These are phyloP conservation scores for Syngnathus typhle DNA, from an alignment of 2,113 vertebrate species.

Conservation along the genomic window DNA sequence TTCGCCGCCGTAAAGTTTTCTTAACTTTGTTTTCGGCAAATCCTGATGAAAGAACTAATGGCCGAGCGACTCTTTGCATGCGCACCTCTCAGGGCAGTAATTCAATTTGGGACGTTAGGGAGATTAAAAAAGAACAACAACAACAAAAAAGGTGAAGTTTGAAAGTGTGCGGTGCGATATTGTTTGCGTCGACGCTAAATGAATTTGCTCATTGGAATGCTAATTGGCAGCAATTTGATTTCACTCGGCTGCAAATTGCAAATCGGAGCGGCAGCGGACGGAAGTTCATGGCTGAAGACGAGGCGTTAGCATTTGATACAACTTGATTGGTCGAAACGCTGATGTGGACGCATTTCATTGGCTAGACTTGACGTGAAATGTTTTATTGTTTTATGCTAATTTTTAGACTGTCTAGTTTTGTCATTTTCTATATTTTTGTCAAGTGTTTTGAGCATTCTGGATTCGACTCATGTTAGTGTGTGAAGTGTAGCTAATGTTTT, in stretches of 20 bases:
- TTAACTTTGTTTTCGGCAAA: constrained; percentile 54
- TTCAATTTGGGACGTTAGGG: constrained; percentile 37
- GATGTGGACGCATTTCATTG: background rate
- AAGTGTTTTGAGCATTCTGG: background rate
- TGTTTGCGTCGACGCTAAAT: constrained; percentile 54
- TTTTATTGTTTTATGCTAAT: too few relatives aligned
- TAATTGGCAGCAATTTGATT: constrained; percentile 65
- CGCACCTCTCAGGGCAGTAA: constrained; percentile 35
- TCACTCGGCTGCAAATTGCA: constrained; percentile 38
- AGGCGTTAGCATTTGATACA: background rate
- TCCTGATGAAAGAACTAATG: constrained; percentile 57
- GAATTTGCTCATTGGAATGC: constrained; percentile 49
- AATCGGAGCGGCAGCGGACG: background rate
- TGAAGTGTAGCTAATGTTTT: background rate
- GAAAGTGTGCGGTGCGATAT: constrained; percentile 53
- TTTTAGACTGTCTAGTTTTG: too few relatives aligned
- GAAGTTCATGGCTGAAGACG: background rate
- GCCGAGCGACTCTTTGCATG: constrained; percentile 36
- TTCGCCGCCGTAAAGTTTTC: constrained; percentile 62
- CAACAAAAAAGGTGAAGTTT: constrained; percentile 33
- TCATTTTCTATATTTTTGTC: too few relatives aligned
- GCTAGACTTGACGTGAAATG: too few relatives aligned
- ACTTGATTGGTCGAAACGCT: background rate
- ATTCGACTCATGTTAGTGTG: background rate
- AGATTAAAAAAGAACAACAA: constrained; percentile 5